Conservation (phyloP, 37 sponge, comb jelly and placozoan species). For the Halichondria panicea region DNA sequence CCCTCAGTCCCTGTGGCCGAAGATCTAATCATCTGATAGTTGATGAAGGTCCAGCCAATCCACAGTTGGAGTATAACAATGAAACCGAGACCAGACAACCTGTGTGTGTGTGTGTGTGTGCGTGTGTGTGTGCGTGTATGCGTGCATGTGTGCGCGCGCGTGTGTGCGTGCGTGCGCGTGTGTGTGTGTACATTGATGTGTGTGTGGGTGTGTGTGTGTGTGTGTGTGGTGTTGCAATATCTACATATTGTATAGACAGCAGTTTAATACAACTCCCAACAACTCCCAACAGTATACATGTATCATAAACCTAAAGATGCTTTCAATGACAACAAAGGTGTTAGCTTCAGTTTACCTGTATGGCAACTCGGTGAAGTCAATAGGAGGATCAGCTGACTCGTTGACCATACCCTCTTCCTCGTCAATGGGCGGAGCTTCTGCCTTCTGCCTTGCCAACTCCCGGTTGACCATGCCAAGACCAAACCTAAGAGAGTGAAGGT, state of each 20-base stretch:
- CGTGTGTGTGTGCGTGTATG: not conserved
- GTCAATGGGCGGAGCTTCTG: not conserved
- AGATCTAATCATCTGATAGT: conserved; percentile 37
- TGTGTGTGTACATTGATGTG: too few relatives aligned
- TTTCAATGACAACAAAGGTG: too few relatives aligned
- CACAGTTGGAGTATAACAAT: conserved; percentile 64
- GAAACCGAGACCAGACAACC: conserved; percentile 48
- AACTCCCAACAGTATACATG: too few relatives aligned
- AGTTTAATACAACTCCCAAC: too few relatives aligned
- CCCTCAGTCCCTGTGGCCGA: not conserved
- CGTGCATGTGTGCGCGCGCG: conserved; percentile 1
- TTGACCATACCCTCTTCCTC: not conserved
- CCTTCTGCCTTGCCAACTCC: not conserved
- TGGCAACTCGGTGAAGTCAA: conserved; percentile 18
- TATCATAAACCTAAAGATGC: too few relatives aligned
- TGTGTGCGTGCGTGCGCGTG: conserved; percentile 8
- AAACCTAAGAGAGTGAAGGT: conserved; percentile 13
- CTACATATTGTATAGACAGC: too few relatives aligned
- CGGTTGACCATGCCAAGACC: conserved; percentile 31
- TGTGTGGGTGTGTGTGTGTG: too few relatives aligned
- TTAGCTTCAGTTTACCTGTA: conserved; percentile 33
- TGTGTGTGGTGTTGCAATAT: too few relatives aligned
- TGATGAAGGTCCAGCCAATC: conserved; percentile 68
- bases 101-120: conserved; percentile 26
- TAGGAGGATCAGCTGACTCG: not conserved